Base-by-base conservation (phyloP, 2,113 vertebrate genomes). In the Rhipidura dahli region DNA sequence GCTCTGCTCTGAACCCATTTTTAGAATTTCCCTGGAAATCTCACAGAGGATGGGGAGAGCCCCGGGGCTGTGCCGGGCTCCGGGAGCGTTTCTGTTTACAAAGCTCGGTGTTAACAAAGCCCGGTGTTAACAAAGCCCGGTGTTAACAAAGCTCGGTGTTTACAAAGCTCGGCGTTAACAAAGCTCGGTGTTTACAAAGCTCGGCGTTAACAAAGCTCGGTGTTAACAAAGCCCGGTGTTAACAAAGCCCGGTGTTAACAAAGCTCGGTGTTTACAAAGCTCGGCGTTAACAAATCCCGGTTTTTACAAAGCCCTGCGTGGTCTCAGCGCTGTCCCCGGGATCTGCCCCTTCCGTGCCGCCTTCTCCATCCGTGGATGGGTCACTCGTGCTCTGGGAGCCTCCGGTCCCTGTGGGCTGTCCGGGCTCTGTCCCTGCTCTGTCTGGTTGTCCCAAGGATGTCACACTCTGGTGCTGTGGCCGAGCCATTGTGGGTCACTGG, bases 271-370 rank as follows among this genome's bases (percentile, higher is more conserved):
- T 31, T 65, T 21, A 7, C n/a, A 44, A 12, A 77, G 35, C 44
- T 72, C 20, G 66, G 66, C 40, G 54, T 31, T 65, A 18, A 7
- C n/a, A 44, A 12, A 77, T 33, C 44, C 68, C 19, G 13, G 66
- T 24, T 49, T 31, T 65, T 21, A 7, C n/a, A 44, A 12, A 77
- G 35, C 44, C 68, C 19, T 9, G 66, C 22, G 53, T 22, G 15
- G 44, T 24, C 28, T 53, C 56, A 40, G 60, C 0, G 0, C 3
- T 49, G 23, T 6, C 1, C 21, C 33, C n/a, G 40, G 81, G 40
- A 21, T 61, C 37, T 45, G 37, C 59, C 8, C 16, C 68, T 45
- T 50, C 53, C 56, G 30, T 23, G 50, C 31, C 15, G 1, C 57
- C 60, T 26, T 70, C 8, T 16, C 79, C 37, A 13, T 26, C 51